A percentile compares a stretch with the other conserved stretches of the same genome.
Evolutionary conservation across 2,113 vertebrate genomes (phyloP).

Genomic region (Vanacampus margaritifer): DNA sequence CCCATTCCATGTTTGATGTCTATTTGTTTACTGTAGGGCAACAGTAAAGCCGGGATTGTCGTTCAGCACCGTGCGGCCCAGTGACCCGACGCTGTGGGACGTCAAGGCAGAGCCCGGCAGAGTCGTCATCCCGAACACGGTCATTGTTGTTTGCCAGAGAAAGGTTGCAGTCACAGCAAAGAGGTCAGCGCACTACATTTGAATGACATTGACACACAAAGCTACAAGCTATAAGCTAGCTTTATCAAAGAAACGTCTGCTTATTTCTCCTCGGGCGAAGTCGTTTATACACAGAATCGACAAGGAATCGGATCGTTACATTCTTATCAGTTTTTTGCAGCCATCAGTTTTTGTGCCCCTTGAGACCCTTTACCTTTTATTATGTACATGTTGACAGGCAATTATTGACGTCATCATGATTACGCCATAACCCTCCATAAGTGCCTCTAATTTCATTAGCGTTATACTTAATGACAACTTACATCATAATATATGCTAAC

Average conservation of each 20-base stretch:
- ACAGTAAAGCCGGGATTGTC: slow-evolving; percentile 80
- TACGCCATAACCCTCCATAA: neutral
- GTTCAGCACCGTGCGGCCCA: slow-evolving; percentile 76
- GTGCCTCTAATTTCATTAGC: neutral
- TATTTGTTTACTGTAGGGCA: slow-evolving; percentile 65
- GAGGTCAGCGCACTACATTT: slow-evolving; percentile 68
- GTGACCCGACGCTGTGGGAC: slow-evolving; percentile 81
- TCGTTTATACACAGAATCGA: too few relatives aligned
- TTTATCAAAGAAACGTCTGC: too few relatives aligned
- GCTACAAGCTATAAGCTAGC: too few relatives aligned
- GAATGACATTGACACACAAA: neutral
- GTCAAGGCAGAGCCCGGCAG: slow-evolving; percentile 68
- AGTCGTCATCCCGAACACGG: slow-evolving; percentile 55
- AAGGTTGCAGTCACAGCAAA: slow-evolving; percentile 62
- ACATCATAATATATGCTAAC: slow-evolving; percentile 12
- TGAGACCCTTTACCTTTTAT: too few relatives aligned
- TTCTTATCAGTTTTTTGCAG: too few relatives aligned
- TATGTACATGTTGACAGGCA: too few relatives aligned
- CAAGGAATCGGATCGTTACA: too few relatives aligned
- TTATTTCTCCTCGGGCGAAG: too few relatives aligned
- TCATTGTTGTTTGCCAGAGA: slow-evolving; percentile 80
- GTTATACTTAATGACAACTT: neutral
- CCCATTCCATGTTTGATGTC: neutral
- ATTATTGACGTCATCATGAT: neutral
- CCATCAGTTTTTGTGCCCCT: too few relatives aligned